Evolutionary conservation across 2,888 invertebrate genomes (phyloP).

Genomic region (Ophioninae sp.): DNA sequence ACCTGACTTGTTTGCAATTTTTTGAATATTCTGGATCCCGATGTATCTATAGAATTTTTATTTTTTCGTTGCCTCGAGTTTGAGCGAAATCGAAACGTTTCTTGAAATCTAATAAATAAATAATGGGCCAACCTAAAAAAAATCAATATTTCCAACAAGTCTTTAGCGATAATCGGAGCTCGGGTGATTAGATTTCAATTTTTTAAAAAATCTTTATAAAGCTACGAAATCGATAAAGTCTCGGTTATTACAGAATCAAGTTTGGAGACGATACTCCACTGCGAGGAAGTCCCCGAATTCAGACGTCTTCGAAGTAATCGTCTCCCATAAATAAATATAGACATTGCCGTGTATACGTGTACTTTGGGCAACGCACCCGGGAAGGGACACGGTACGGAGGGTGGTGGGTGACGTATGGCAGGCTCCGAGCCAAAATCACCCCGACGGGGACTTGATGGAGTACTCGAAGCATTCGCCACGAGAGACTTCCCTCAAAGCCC

Average conservation of each 20-base stretch:
- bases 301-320: not conserved
- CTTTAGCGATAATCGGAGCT: too few species aligned
- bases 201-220: not conserved
- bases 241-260: not conserved
- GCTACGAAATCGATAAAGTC: not conserved
- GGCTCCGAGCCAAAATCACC: slow-evolving; percentile 77
- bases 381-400: slow-evolving; percentile 65
- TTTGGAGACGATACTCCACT: not conserved
- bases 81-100: too few species aligned
- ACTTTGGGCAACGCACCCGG: slow-evolving; percentile 24
- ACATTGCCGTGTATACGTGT: not conserved
- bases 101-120: too few species aligned
- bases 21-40: not conserved
- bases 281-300: not conserved
- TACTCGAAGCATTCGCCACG: slow-evolving; percentile 71
- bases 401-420: slow-evolving; percentile 77
- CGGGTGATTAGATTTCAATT: too few species aligned
- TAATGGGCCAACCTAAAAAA: too few species aligned
- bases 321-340: not conserved
- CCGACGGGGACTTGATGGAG: slow-evolving; percentile 77
- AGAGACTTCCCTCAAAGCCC: slow-evolving; percentile 52
- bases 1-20: not conserved
- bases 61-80: too few species aligned
- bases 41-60: not conserved
- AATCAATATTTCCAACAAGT: too few species aligned